Percentiles rank a stretch among this genome's conserved stretches.
Evolutionary conservation across 2,888 invertebrate genomes (phyloP).

Genomic region (Platycnemis pennipes): DNA sequence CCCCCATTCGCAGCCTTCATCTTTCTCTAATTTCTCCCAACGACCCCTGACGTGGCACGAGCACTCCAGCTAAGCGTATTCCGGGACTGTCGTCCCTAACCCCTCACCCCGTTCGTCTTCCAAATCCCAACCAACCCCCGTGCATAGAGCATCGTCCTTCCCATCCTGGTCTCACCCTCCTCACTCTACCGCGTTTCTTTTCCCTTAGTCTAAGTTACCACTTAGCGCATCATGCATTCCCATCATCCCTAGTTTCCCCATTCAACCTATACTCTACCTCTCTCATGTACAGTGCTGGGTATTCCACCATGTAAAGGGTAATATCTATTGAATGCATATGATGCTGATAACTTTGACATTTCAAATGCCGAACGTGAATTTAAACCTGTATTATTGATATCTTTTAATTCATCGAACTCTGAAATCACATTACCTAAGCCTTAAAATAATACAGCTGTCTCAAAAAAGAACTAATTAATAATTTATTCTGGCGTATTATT

Average conservation of each 20-base stretch:
- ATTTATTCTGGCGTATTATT: no score
- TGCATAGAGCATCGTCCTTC: neutral
- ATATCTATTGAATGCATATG: no score
- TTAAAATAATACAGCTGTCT: no score
- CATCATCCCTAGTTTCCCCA: neutral
- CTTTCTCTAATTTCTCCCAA: neutral
- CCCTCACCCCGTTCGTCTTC: neutral
- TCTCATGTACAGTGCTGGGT: no score
- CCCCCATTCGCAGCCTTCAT: neutral
- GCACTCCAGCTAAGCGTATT: conserved; percentile 49
- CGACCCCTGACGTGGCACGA: conserved; percentile 17
- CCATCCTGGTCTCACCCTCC: neutral
- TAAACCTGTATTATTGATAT: no score
- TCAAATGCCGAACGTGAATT: no score
- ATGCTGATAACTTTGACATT: no score
- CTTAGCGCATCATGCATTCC: conserved; percentile 23
- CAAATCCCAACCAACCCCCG: neutral
- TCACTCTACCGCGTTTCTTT: neutral
- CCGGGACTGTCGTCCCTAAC: conserved; percentile 30
- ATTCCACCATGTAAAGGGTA: no score
- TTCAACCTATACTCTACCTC: no score
- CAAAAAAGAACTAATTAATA: no score
- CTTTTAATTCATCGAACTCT: no score
- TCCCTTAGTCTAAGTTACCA: neutral
- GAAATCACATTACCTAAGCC: no score